These are phyloP conservation scores for Gavia stellata DNA, from an alignment of 2,113 vertebrate species.

Conservation along the genomic window DNA sequence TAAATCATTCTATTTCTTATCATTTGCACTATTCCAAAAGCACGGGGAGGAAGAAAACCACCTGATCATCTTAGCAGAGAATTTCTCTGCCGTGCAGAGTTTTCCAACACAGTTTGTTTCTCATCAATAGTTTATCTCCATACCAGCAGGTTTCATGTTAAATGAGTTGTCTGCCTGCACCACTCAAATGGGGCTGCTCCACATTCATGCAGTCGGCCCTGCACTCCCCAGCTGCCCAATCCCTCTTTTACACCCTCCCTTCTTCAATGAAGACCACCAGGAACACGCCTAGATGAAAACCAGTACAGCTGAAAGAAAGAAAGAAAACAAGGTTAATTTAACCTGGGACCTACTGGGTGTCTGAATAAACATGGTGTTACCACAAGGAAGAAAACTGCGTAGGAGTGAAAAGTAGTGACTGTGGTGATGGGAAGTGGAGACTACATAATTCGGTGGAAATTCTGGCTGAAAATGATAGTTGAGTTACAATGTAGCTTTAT, in stretches of 20 bases:
- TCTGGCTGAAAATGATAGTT: neutral
- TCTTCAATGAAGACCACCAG: neutral
- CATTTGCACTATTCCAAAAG: neutral
- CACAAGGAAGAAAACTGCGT: neutral
- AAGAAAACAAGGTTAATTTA: neutral
- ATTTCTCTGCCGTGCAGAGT: neutral
- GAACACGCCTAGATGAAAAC: neutral
- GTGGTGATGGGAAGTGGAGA: neutral
- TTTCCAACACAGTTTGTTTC: neutral
- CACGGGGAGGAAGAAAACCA: neutral
- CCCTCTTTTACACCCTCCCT: neutral
- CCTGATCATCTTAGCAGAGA: neutral
- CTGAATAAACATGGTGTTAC: neutral
- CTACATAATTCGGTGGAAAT: neutral
- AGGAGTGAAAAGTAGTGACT: neutral
- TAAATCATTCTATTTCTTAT: neutral
- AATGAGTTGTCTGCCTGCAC: neutral
- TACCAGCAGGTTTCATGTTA: neutral
- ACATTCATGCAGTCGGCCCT: too few species aligned
- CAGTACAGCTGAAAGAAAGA: fast-evolving
- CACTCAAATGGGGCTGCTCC: neutral
- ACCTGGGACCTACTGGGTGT: neutral
- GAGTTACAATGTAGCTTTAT: neutral
- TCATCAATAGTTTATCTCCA: neutral
- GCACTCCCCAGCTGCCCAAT: neutral